phyloP scores from a whole-genome alignment of 1,140 invertebrate species.

The Nymphalis io region DNA sequence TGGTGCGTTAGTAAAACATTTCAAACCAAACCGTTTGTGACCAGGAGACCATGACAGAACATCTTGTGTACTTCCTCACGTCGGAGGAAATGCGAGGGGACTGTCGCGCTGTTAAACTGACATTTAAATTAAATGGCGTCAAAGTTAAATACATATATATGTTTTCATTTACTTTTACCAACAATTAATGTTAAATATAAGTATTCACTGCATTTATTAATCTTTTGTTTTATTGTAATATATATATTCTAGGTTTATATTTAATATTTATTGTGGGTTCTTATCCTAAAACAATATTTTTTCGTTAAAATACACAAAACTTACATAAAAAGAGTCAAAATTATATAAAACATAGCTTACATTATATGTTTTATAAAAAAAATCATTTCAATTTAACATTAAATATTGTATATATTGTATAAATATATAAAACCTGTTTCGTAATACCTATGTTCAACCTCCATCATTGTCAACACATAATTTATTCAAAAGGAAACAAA shows the following conservation, averaged over 20 bases:
- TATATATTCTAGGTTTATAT: not conserved
- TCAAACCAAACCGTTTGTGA: not conserved
- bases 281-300: no score
- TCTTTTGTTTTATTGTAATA: not conserved
- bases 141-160: not conserved
- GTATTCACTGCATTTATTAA: not conserved
- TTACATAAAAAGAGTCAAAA: no score
- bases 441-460: not conserved
- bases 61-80: slow-evolving; percentile 6
- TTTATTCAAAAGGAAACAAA: slow-evolving; percentile 59
- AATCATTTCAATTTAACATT: no score
- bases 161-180: not conserved
- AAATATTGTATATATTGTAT: not conserved
- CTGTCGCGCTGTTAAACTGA: not conserved
- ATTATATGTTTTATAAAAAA: no score
- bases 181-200: not conserved
- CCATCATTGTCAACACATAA: slow-evolving; percentile 15
- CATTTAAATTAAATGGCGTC: not conserved
- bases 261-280: no score
- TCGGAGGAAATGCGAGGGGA: slow-evolving; percentile 4
- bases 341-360: not conserved
- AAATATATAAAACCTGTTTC: not conserved
- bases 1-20: not conserved
- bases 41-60: not conserved
- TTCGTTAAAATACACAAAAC: no score